Base-by-base conservation (phyloP, 2,113 vertebrate genomes). In the Turnix velox region DNA sequence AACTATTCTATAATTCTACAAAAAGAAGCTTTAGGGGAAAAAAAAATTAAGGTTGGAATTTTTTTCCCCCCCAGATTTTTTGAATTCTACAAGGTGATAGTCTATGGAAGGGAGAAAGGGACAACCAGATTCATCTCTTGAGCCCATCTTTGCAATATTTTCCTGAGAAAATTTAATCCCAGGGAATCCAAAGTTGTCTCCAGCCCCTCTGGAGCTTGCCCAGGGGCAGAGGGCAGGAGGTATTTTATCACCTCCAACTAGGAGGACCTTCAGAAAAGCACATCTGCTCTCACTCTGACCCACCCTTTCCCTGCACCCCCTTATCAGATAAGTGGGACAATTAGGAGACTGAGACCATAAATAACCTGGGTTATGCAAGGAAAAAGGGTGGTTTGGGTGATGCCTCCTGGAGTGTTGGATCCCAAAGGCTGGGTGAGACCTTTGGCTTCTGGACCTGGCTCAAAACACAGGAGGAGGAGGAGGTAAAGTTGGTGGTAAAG, bases 371-470 rank as follows among this genome's bases (percentile, higher is more conserved):
- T 65, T 18, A 27, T 22, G 75, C 58, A 65, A 19, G 84, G 7
- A 42, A 54, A 77, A 69, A 0, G n/a, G 10, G 74, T 5, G 84
- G 43, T 39, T 30, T 39, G 67, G 78, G 4, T 28, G 18, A 11
- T 52, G 2, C 2, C 2, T 30, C 37, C 67, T 30, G 43, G 1
- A 33, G 65, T 0, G 15, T 8, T 0, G 37, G 45, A 37, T 46
- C 42, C 54, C 2, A 7, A 58, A 28, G 69, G 11, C 43, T 75
- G 80, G 65, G 51, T 46, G 54, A 52, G 63, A n/a, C 8, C 30
- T 81, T 42, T 13, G 85, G 51, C 65, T 66, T 3, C 55, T 71
- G 87, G 69, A 22, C 6, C 10, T 0, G 48, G 37, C 77, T 89
- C 74, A 27, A 5, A 11, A 6, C 0, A 1, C 31, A 7, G 78